Base-by-base conservation (phyloP, 2,888 invertebrate species). In the Drosophila cognata region DNA sequence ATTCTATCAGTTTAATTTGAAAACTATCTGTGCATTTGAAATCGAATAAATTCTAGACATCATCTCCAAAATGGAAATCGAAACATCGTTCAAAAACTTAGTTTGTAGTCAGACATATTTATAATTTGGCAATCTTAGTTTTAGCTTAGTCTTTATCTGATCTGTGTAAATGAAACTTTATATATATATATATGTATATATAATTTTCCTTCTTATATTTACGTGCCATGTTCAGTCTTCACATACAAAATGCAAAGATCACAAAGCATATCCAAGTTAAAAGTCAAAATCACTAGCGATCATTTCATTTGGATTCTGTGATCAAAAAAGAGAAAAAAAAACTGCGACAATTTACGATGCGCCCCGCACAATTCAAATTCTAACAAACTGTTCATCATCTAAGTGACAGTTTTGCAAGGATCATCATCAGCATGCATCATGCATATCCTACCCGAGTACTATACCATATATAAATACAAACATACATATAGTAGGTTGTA, bases 351-450 rank as follows among this genome's bases (percentile, higher is more conserved):
- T 92, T 91, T 92, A 92, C 88, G 92, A 92, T 77, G 92, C 91
- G 92, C 79, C 53, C 81, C 72, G 80, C 66, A 88, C 86, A 90
- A 91, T 92, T 90, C 88, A 88, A 86, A 89, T 91, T 91, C 91
- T 92, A 92, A 92, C 91, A 92, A 91, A 86, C 91, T 91, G 88
- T 92, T 85, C 84, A 92, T 92, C 91, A 91, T 90, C 80, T 79
- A 83, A 68, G 52, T 88, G 84, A 86, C 84, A 84, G 79, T 81
- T 68, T 68, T 56, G 53, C 38, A 38, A 61, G 51, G 63, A 48
- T 51, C 28, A 55, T 64, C 51, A 80, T 65, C 60, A 25, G 52
- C 62, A 71, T 77, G 72, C 68, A 77, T 73, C 68, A 77, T 73
- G 52, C 63, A 61, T 59, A 57, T 38, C 43, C 53, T 29, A 46